These are phyloP conservation scores for Caradrina clavipalpis DNA, from an alignment of 2,888 invertebrate genomes.

Conservation along the genomic window DNA sequence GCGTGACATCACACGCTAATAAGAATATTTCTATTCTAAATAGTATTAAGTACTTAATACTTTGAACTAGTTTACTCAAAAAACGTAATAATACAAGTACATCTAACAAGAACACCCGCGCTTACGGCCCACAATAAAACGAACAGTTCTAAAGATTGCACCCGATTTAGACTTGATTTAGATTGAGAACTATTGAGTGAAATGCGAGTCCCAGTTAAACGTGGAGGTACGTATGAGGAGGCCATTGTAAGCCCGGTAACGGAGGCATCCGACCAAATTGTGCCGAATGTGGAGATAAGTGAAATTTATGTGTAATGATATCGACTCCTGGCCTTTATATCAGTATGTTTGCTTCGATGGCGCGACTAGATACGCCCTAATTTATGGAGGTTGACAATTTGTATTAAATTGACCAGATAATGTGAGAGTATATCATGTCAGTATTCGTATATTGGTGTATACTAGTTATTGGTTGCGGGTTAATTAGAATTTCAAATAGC, in stretches of 20 bases:
- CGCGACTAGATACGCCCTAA: conserved; percentile 76
- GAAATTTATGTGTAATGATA: conserved; percentile 87
- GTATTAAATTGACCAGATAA: conserved; percentile 78
- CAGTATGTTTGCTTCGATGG: conserved; percentile 84
- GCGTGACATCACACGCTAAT: too few relatives aligned
- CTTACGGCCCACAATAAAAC: conserved; percentile 55
- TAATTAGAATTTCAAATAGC: conserved; percentile 65
- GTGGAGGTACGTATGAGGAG: conserved; percentile 58
- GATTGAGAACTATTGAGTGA: conserved; percentile 61
- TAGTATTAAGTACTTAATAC: too few relatives aligned
- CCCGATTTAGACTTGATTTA: conserved; percentile 62
- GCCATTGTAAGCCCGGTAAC: conserved; percentile 61
- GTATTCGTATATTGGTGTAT: conserved; percentile 58
- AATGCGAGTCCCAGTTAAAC: conserved; percentile 60
- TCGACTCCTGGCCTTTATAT: conserved; percentile 84
- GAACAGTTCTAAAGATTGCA: conserved; percentile 47
- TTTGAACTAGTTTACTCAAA: background rate
- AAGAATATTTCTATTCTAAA: too few relatives aligned
- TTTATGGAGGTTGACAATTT: conserved; percentile 82
- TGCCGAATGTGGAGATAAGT: conserved; percentile 84
- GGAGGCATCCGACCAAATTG: conserved; percentile 79
- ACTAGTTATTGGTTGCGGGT: conserved; percentile 49
- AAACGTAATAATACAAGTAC: background rate
- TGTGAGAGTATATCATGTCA: conserved; percentile 64
- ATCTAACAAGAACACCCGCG: background rate